A percentile compares a stretch with the other conserved stretches of the same genome.
phyloP scores from a whole-genome alignment of 2,888 invertebrate genomes.

The Saturnia pavonia region DNA sequence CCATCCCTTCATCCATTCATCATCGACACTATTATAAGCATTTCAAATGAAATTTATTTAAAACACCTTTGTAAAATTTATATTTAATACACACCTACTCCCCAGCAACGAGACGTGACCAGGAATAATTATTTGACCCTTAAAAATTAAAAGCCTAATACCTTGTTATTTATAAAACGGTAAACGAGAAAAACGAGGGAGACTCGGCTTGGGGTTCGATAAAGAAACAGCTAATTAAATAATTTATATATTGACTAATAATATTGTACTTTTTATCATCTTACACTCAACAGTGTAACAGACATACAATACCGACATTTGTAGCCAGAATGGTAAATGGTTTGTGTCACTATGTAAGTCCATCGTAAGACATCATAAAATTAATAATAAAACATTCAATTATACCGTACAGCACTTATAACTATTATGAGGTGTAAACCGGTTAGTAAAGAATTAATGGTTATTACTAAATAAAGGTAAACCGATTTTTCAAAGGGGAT shows the following conservation, averaged over 20 bases:
- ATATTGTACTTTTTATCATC: neutral
- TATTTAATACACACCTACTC: neutral
- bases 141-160: slow-evolving; percentile 4
- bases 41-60: too few species aligned
- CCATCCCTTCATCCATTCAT: too few species aligned
- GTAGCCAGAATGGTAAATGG: too few species aligned
- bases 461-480: too few species aligned
- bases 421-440: too few species aligned
- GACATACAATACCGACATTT: neutral
- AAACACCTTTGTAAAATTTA: neutral
- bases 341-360: too few species aligned
- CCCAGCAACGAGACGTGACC: slow-evolving; percentile 7
- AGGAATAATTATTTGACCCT: slow-evolving; percentile 9
- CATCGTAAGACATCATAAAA: too few species aligned
- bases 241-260: neutral
- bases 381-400: too few species aligned
- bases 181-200: slow-evolving; percentile 4
- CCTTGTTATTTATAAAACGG: slow-evolving; percentile 6
- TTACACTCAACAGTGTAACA: neutral
- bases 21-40: too few species aligned
- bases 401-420: too few species aligned
- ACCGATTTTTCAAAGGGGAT: too few species aligned
- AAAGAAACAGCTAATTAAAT: neutral
- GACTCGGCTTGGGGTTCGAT: neutral
- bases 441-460: too few species aligned